Percentiles rank a stretch among this genome's conserved stretches.
Evolutionary conservation across 2,113 vertebrate species (phyloP).

Genomic region (Speoplatyrhinus poulsoni): DNA sequence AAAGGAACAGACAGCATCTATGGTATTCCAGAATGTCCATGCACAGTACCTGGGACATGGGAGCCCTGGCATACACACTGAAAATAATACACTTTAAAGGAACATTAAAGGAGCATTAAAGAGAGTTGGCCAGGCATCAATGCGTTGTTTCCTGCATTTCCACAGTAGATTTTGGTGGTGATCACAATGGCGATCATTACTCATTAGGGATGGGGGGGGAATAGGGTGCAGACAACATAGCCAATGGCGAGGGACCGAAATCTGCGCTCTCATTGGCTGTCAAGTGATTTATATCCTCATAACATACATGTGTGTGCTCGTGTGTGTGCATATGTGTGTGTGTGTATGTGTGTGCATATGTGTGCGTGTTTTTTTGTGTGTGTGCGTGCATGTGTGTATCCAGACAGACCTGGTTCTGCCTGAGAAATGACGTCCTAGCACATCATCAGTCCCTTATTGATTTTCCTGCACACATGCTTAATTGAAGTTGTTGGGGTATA

Average conservation of each 20-base stretch:
- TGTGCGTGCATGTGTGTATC: conserved; percentile 11
- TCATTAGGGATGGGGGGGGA: conserved; percentile 44
- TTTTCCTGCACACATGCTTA: conserved; percentile 73
- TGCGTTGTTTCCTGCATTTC: not conserved
- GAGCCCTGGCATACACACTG: no score
- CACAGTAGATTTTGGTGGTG: conserved; percentile 2
- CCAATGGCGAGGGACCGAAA: conserved; percentile 37
- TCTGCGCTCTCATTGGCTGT: conserved; percentile 30
- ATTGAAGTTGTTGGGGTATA: conserved; percentile 75
- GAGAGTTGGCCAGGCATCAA: conserved; percentile 11
- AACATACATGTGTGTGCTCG: not conserved
- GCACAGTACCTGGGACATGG: no score
- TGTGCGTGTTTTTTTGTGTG: conserved; percentile 8
- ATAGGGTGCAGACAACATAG: conserved; percentile 24
- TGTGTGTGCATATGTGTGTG: not conserved
- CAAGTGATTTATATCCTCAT: conserved; percentile 51
- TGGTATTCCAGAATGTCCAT: no score
- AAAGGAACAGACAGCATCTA: no score
- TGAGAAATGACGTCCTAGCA: conserved; percentile 63
- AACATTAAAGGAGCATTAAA: not conserved
- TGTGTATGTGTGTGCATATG: not conserved
- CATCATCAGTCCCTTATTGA: conserved; percentile 75
- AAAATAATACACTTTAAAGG: no score
- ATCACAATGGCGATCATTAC: conserved; percentile 38
- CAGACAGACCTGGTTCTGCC: conserved; percentile 35